Percentiles rank a stretch among this genome's conserved stretches.
Conservation (phyloP, 2,113 vertebrate species). For the Morone saxatilis region DNA sequence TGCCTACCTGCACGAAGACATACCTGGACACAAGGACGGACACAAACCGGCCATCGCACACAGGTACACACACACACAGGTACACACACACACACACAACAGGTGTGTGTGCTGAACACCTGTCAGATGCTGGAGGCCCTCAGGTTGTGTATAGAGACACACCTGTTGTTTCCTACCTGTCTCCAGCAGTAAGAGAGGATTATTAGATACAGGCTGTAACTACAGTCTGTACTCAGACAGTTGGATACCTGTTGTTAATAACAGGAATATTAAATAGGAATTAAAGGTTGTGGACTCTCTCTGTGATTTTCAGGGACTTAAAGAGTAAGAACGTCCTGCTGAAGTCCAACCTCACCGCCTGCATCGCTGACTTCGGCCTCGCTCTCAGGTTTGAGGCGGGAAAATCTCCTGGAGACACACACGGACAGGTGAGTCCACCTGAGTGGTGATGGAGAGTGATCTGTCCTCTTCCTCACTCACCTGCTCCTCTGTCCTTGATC, state of each 20-base stretch:
- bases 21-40: constrained; percentile 91
- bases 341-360: constrained; percentile 92
- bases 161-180: too few species aligned
- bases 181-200: too few species aligned
- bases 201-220: too few species aligned
- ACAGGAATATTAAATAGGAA: too few species aligned
- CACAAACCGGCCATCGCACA: constrained; percentile 94
- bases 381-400: constrained; percentile 95
- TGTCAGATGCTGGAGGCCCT: too few species aligned
- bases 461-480: neutral
- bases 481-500: neutral
- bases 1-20: constrained; percentile 94
- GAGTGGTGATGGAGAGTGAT: neutral
- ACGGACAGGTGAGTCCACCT: constrained; percentile 89
- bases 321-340: constrained; percentile 96
- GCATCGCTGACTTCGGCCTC: constrained; percentile 94
- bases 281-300: neutral
- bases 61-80: constrained; percentile 79
- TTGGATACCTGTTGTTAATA: too few species aligned
- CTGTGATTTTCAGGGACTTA: constrained; percentile 88
- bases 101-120: constrained; percentile 33
- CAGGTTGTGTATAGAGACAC: too few species aligned
- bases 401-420: constrained; percentile 93
- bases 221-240: too few species aligned
- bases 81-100: constrained; percentile 42